These are phyloP conservation scores for Theristicus caerulescens DNA, from an alignment of 2,113 vertebrate species.

Conservation along the genomic window DNA sequence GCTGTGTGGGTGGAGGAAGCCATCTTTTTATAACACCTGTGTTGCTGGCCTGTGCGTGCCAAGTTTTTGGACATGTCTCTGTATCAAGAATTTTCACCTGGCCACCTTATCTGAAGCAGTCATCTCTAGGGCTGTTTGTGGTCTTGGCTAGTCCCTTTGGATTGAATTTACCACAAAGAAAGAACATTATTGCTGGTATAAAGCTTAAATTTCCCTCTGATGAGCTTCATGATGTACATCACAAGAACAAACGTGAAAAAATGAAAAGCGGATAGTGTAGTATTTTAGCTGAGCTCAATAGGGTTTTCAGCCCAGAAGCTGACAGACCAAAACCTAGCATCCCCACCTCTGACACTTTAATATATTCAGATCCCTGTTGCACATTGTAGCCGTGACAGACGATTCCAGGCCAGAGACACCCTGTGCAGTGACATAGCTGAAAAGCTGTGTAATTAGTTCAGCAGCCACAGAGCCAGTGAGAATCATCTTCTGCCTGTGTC, in stretches of 20 bases:
- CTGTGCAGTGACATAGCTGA: not conserved
- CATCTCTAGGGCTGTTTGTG: not conserved
- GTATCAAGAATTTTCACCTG: not conserved
- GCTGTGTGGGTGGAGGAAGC: not conserved
- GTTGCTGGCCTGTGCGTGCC: not conserved
- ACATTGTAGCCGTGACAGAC: not conserved
- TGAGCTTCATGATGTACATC: not conserved
- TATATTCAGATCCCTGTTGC: slow-evolving; percentile 8
- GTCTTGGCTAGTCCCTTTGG: not conserved
- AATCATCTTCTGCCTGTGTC: not conserved
- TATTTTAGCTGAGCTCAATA: not conserved
- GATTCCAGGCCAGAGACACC: not conserved
- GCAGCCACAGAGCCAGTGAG: not conserved
- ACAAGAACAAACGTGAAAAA: not conserved
- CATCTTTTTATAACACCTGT: not conserved
- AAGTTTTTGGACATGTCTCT: not conserved
- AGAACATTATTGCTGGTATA: not conserved
- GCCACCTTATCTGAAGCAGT: not conserved
- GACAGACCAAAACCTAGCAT: slow-evolving; percentile 12
- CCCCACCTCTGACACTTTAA: not conserved
- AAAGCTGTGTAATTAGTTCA: slow-evolving; percentile 46
- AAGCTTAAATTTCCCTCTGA: not conserved
- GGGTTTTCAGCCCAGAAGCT: not conserved
- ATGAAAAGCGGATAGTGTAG: not conserved
- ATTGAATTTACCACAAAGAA: not conserved